A percentile compares a stretch with the other conserved stretches of the same genome.
These are phyloP conservation scores for Saguinus midas DNA, from an alignment of 2,113 vertebrate genomes.

Conservation along the genomic window DNA sequence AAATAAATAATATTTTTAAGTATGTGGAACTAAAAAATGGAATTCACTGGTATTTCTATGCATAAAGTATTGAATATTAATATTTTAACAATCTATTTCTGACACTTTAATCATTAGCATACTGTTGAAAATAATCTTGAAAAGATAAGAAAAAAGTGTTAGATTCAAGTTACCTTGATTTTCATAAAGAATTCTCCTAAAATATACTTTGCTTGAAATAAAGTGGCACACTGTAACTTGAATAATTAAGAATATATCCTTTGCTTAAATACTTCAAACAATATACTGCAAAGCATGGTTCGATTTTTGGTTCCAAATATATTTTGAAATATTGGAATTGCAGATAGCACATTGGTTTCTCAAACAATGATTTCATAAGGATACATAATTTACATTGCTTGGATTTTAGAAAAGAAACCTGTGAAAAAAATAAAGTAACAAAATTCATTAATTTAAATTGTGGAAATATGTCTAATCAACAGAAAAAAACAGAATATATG, in stretches of 20 bases:
- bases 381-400: constrained; percentile 27
- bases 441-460: constrained; percentile 44
- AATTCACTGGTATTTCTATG: constrained; percentile 42
- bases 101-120: not conserved
- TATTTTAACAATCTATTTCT: constrained; percentile 45
- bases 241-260: constrained; percentile 46
- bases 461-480: constrained; percentile 59
- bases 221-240: constrained; percentile 3
- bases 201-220: constrained; percentile 52
- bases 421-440: not conserved
- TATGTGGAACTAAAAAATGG: constrained; percentile 66
- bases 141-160: not conserved
- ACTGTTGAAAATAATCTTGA: constrained; percentile 53
- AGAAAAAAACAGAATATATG: constrained; percentile 50
- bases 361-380: constrained; percentile 45
- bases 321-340: constrained; percentile 52
- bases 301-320: constrained; percentile 58
- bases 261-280: constrained; percentile 61
- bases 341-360: not conserved
- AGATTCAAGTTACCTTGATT: constrained; percentile 32
- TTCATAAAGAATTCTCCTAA: constrained; percentile 34
- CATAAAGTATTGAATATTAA: constrained; percentile 42
- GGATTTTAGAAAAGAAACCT: not conserved
- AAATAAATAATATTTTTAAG: constrained; percentile 64
- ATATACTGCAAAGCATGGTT: constrained; percentile 52